Base-by-base conservation (phyloP, 2,888 invertebrate species). In the Hydriomena furcata region DNA sequence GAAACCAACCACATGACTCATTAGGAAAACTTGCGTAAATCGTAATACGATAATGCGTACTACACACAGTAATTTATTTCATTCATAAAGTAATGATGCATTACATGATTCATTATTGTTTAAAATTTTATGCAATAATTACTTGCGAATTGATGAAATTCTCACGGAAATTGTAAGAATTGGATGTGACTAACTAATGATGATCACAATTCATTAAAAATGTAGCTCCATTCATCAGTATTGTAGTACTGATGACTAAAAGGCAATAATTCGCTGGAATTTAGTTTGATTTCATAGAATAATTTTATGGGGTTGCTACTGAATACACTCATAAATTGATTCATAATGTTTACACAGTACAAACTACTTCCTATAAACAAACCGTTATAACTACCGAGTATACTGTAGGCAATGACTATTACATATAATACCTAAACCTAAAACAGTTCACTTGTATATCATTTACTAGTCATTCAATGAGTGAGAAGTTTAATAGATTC, bases 1-100 rank as follows among this genome's bases (percentile, higher is more conserved):
- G 21, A 52, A 52, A 56, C 37, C 37, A 21, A 36, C 7, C 12
- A 13, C 11, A 57, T 70, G 71, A 70, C 50, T 65, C 58, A 71
- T 51, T 50, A 57, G 54, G 57, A 58, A 55, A 49, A 53, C 38
- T 25, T 40, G 32, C 47, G 40, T 52, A 43, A 46, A 41, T 47
- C 36, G 8, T 42, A 30, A 21, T 32, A 44, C 20, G 24, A 42
- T 48, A 30, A 36, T 23, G 27, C 30, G 8, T 53, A 44, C 43
- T 47, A 35, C 37, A 17, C 34, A 52, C 45, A 48, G 37, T 42
- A 51, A 27, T 20, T 40, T 28, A 43, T 47, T 53, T 55, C 46
- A 59, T 63, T 51, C 48, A 59, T 50, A 45, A 38, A 47, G 24
- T 52, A 30, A 43, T 37, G 17, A 50, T 50, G 55, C 54, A 52